phyloP scores from a whole-genome alignment of 1,140 invertebrate genomes.

The Lepidostoma basale region DNA sequence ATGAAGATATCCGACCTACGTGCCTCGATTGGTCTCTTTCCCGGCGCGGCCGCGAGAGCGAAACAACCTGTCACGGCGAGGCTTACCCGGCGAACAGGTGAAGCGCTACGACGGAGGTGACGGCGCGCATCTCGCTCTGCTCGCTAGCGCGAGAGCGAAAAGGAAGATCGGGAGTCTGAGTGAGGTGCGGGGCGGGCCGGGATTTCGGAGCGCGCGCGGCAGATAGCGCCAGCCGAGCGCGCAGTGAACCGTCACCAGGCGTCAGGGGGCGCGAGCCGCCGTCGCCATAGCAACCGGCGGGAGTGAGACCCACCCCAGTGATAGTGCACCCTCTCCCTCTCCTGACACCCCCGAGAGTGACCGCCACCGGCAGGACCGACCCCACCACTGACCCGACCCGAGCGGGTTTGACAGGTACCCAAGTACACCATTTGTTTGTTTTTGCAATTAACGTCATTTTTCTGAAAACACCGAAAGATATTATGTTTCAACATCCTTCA shows the following conservation, averaged over 20 bases:
- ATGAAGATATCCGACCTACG: slow-evolving; percentile 24
- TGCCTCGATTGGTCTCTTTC: slow-evolving; percentile 3
- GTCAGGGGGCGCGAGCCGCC: slow-evolving; percentile 33
- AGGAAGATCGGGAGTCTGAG: background rate
- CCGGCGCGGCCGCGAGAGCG: slow-evolving; percentile 5
- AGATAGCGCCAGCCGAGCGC: slow-evolving; percentile 35
- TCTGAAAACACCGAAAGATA: too few species aligned
- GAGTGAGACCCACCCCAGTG: slow-evolving; percentile 24
- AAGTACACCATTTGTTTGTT: too few species aligned
- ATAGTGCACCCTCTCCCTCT: slow-evolving; percentile 15
- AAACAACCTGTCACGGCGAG: slow-evolving; percentile 24
- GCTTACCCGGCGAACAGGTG: slow-evolving; percentile 4
- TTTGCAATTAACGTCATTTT: too few species aligned
- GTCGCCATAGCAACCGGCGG: slow-evolving; percentile 34
- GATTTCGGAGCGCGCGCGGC: slow-evolving; percentile 15
- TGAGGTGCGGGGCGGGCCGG: background rate
- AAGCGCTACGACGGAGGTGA: slow-evolving; percentile 22
- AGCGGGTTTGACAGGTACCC: slow-evolving; percentile 19
- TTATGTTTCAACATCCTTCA: too few species aligned
- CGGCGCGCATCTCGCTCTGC: background rate
- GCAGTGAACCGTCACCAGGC: slow-evolving; percentile 33
- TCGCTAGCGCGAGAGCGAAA: slow-evolving; percentile 5
- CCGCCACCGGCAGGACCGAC: background rate
- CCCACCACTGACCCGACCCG: background rate
- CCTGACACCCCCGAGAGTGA: background rate